Base-by-base conservation (phyloP, 2,888 invertebrate genomes). In the Hesperia comma region DNA sequence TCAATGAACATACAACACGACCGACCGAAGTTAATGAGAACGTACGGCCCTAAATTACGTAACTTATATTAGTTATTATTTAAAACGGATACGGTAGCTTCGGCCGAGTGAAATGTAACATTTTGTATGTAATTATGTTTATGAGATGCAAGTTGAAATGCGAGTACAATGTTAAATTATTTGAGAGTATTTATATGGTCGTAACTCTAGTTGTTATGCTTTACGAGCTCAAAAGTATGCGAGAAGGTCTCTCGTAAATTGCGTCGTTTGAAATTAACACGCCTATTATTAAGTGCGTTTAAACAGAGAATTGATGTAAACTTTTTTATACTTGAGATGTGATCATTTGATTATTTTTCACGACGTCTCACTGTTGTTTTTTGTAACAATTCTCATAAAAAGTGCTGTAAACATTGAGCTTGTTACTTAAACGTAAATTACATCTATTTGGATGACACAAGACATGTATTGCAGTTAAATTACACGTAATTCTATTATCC, bases 51-150 rank as follows among this genome's bases (percentile, higher is more conserved):
- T 1, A 21, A 60, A 43, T 58, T 53, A 41, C 51, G 41, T 60
- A 66, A 54, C 19, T n/a, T n/a, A 32, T 41, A 41, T 63, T 66
- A 63, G 63, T 63, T 61, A 70, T 70, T 69, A 68, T 68, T 58
- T 63, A 58, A 67, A 72, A 73, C 67, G 70, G 69, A 72, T 72
- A 78, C 81, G 72, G 81, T 81, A 81, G 81, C 81, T 68, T 66
- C 54, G 71, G 63, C 68, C 76, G 76, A 75, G 74, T 70, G 68
- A 70, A 74, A 73, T 71, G 71, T 68, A 70, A 74, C 74, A 68
- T 74, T 79, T 76, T 75, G 74, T 72, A 68, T 71, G 69, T 76
- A 75, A 78, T 76, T 74, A 71, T 76, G 72, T 75, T 77, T 75
- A 76, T 78, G 77, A 78, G 73, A 72, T 76, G 76, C 74, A 71